Conservation (phyloP, 2,888 invertebrate genomes). For the Brachylomia viminalis region DNA sequence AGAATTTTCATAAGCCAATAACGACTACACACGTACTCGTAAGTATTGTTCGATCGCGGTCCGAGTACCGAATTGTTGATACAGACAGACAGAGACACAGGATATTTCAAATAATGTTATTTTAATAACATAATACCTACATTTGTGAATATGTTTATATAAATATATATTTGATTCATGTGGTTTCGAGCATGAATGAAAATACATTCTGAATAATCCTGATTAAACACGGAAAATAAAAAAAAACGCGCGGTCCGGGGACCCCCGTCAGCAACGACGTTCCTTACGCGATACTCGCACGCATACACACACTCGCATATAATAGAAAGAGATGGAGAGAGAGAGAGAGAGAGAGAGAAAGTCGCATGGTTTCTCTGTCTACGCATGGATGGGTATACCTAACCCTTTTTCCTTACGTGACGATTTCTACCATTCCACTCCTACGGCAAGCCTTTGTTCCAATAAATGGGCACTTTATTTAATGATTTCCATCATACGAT, state of each 20-base stretch:
- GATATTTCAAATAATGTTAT: background rate
- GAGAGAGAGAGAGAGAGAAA: background rate
- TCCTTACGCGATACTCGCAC: background rate
- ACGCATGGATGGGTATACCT: too few relatives aligned
- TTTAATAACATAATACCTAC: background rate
- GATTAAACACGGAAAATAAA: conserved; percentile 26
- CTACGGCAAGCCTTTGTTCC: background rate
- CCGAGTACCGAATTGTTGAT: background rate
- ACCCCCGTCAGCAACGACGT: background rate
- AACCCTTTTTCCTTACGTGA: background rate
- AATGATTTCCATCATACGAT: conserved; percentile 41
- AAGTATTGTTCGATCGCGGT: background rate
- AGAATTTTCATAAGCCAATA: background rate
- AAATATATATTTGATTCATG: too few relatives aligned
- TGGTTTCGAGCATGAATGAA: conserved; percentile 32
- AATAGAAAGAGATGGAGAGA: background rate
- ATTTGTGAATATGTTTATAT: too few relatives aligned
- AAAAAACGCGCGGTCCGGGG: background rate
- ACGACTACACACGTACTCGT: background rate
- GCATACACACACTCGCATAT: background rate
- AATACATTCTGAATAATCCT: conserved; percentile 8
- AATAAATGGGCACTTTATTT: conserved; percentile 47
- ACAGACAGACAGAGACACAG: background rate
- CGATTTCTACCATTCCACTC: background rate
- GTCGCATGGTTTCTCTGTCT: too few relatives aligned